Conservation (phyloP, 2,797 vertebrate genomes). For the Parambassis ranga region DNA sequence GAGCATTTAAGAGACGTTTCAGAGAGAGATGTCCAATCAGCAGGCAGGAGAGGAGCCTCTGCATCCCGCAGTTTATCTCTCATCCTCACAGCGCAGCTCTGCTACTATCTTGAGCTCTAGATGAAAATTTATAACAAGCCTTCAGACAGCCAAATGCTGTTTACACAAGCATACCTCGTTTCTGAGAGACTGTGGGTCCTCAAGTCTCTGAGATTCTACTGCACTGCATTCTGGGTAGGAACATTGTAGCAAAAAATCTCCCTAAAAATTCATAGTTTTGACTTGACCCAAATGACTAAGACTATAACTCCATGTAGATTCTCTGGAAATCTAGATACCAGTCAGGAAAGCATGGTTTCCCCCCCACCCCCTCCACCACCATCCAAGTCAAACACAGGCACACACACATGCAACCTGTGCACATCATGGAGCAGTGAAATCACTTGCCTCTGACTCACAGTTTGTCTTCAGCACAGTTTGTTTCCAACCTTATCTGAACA, state of each 20-base stretch:
- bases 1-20: slow-evolving; percentile 54
- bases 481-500: slow-evolving; percentile 12
- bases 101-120: slow-evolving; percentile 77
- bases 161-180: slow-evolving; percentile 87
- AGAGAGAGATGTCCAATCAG: slow-evolving; percentile 55
- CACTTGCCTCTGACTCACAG: slow-evolving; percentile 12
- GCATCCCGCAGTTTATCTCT: slow-evolving; percentile 48
- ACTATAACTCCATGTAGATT: slow-evolving; percentile 50
- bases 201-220: slow-evolving; percentile 52
- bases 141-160: slow-evolving; percentile 80
- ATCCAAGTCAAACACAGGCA: slow-evolving; percentile 54
- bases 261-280: slow-evolving; percentile 77
- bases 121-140: slow-evolving; percentile 83
- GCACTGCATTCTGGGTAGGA: slow-evolving; percentile 57
- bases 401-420: slow-evolving; percentile 12
- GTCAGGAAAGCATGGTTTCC: slow-evolving; percentile 66
- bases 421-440: slow-evolving; percentile 28
- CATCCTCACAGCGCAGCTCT: slow-evolving; percentile 26
- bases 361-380: slow-evolving; percentile 16
- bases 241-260: slow-evolving; percentile 71
- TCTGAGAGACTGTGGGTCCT: slow-evolving; percentile 48
- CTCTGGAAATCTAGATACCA: slow-evolving; percentile 71
- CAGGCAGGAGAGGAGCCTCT: slow-evolving; percentile 36
- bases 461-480: slow-evolving; percentile 11
- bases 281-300: slow-evolving; percentile 76